These are phyloP conservation scores for Urophycis tenuis DNA, from an alignment of 2,797 vertebrate genomes.

Conservation along the genomic window DNA sequence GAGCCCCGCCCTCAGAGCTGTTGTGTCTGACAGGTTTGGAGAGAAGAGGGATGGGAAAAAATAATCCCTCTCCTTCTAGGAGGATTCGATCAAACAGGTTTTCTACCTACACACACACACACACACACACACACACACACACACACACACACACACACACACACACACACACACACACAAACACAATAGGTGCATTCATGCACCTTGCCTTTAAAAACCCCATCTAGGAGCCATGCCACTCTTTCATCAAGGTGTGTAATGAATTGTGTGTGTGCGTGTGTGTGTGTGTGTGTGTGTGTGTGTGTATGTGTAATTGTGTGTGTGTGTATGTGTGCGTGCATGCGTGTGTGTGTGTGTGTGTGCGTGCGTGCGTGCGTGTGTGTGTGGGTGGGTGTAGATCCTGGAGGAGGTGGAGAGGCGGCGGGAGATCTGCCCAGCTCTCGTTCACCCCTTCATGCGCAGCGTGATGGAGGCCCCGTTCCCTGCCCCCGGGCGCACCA, in stretches of 20 bases:
- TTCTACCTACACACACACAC: not conserved
- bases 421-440: conserved; percentile 84
- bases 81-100: not conserved
- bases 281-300: conserved; percentile 7
- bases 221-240: not conserved
- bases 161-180: not conserved
- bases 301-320: conserved; percentile 8
- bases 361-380: conserved; percentile 6
- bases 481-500: conserved; percentile 88
- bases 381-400: conserved; percentile 68
- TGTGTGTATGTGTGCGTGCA: conserved; percentile 1
- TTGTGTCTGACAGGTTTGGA: not conserved
- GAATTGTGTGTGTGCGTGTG: conserved; percentile 6
- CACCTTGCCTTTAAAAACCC: not conserved
- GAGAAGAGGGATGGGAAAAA: not conserved
- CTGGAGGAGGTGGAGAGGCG: conserved; percentile 94
- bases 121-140: not conserved
- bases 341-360: conserved; percentile 9
- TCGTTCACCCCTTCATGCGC: conserved; percentile 93
- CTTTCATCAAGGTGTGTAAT: conserved; percentile 10
- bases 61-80: not conserved
- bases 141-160: not conserved
- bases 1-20: not conserved
- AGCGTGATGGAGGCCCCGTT: conserved; percentile 98
- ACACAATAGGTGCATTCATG: not conserved